Percentiles rank a stretch among this genome's conserved stretches.
Conservation (phyloP, 2,797 vertebrate species). For the Benthosema pterotum region DNA sequence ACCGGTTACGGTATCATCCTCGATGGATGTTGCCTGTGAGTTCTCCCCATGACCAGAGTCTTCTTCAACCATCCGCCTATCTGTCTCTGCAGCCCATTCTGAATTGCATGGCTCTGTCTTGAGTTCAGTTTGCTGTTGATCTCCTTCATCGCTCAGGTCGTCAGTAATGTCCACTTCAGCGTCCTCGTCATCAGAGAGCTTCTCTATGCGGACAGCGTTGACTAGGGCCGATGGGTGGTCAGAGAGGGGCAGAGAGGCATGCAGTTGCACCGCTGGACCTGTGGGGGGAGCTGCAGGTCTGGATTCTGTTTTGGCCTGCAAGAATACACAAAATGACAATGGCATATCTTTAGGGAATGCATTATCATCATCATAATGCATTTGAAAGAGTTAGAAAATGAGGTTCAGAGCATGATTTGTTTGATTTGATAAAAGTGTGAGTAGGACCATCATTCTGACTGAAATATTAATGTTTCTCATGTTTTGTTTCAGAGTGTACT, state of each 20-base stretch:
- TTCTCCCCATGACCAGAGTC: not conserved
- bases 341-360: not conserved
- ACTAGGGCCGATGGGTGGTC: conserved; percentile 63
- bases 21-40: conserved; percentile 9
- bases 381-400: not conserved
- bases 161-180: conserved; percentile 97
- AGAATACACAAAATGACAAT: not conserved
- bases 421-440: too few species aligned
- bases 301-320: conserved; percentile 66
- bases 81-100: not conserved
- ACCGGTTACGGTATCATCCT: not conserved
- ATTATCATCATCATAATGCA: too few species aligned
- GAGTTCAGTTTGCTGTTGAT: conserved; percentile 20
- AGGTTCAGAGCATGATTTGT: not conserved
- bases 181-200: conserved; percentile 91
- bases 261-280: conserved; percentile 19
- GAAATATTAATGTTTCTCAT: too few species aligned
- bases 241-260: conserved; percentile 36
- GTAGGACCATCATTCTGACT: too few species aligned
- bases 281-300: conserved; percentile 46
- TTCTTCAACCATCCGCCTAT: conserved; percentile 1
- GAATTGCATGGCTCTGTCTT: conserved; percentile 18
- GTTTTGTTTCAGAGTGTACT: too few species aligned
- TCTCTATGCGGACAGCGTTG: conserved; percentile 92
- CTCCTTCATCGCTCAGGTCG: conserved; percentile 77